A percentile compares a stretch with the other conserved stretches of the same genome.
These are phyloP conservation scores for Cartodere bifasciata DNA, from an alignment of 2,888 invertebrate species.

Conservation along the genomic window DNA sequence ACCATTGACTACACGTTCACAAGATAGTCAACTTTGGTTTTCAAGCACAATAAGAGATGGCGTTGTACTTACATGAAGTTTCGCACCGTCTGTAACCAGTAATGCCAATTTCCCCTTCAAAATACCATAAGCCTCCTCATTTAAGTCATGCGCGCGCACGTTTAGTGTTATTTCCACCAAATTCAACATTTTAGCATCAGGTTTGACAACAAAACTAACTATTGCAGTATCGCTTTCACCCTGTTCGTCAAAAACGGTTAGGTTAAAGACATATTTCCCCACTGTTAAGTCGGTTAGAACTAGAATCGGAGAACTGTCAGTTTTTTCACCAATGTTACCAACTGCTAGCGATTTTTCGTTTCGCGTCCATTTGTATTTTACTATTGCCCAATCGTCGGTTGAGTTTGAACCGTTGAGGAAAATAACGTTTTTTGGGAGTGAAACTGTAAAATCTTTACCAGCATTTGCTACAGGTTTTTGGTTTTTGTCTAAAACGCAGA, in stretches of 20 bases:
- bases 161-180: conserved; percentile 73
- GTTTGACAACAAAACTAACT: conserved; percentile 71
- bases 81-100: conserved; percentile 60
- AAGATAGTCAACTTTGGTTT: not conserved
- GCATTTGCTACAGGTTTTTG: conserved; percentile 80
- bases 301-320: conserved; percentile 65
- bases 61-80: conserved; percentile 34
- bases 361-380: conserved; percentile 72
- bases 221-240: conserved; percentile 72
- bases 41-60: not conserved
- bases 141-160: conserved; percentile 54
- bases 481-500: conserved; percentile 62
- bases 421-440: conserved; percentile 62
- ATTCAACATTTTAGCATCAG: conserved; percentile 60
- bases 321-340: conserved; percentile 58
- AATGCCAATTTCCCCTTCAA: conserved; percentile 70
- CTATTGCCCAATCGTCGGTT: conserved; percentile 75
- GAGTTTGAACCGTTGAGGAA: conserved; percentile 76
- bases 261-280: conserved; percentile 77
- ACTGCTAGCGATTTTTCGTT: conserved; percentile 68
- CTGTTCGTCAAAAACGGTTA: conserved; percentile 85
- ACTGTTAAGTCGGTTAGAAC: conserved; percentile 72
- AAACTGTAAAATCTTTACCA: conserved; percentile 70
- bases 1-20: not conserved
- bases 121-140: conserved; percentile 59